Evolutionary conservation across 2,888 invertebrate species (phyloP), one percentile per base, ranked within the genome.

Genomic region (Epinotia ramella): DNA sequence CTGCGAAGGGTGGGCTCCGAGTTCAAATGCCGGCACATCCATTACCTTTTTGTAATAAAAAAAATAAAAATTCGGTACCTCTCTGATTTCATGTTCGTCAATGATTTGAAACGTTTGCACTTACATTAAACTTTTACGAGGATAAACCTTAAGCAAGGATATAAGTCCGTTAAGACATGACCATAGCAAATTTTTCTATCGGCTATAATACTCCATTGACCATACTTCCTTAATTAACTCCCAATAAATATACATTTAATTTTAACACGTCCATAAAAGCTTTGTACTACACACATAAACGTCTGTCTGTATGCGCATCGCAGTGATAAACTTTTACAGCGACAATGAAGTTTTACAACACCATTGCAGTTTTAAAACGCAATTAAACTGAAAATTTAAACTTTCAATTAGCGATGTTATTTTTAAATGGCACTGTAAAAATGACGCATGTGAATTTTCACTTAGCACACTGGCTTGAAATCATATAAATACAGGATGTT

Each of bases 321-420:
- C 40, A 46, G 69, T 60, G 70, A 70, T 75, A 75, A 75, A 70
- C 6, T 18, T 72, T 76, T 72, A 76, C 28, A 67, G 16, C 71
- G 40, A 74, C 75, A 75, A 60, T 75, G 59, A 60, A 76, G 49
- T 44, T 76, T 72, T 76, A 76, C 59, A 81, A 66, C 79, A 82
- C 84, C 85, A 85, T 84, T 79, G 78, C 81, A 78, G 82, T 78
- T 83, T 88, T 85, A 86, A 87, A 80, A 68, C 53, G 83, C 84
- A 84, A 85, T 80, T 67, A 76, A 79, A 77, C 79, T 78, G 80
- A 83, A 85, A 79, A 79, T 81, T 66, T 62, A 82, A 85, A 83
- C 82, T 81, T 84, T 86, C 83, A 84, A 86, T 87, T 87, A 84
- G 81, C 82, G 84, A 84, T 66, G 65, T 59, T 16, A 46, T 72